A percentile compares a stretch with the other conserved stretches of the same genome.
Evolutionary conservation across 2,888 invertebrate genomes (phyloP).

Genomic region (Silvanus unidentatus): DNA sequence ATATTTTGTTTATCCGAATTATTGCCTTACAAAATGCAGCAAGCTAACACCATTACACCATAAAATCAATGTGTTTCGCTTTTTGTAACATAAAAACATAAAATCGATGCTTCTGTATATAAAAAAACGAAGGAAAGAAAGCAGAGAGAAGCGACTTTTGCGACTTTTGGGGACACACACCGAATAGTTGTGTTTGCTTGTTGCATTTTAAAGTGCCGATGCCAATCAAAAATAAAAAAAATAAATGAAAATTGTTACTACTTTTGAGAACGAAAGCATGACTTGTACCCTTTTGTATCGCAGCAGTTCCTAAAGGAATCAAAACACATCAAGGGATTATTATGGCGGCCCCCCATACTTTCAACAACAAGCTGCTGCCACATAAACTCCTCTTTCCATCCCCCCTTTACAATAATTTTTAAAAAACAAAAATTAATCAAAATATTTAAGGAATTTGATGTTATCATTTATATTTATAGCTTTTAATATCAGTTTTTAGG

Average conservation of each 20-base stretch:
- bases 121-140: too few species aligned
- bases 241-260: neutral
- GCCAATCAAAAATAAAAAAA: constrained; percentile 30
- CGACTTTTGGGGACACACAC: neutral
- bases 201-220: constrained; percentile 30
- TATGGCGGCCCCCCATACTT: constrained; percentile 29
- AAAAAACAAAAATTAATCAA: constrained; percentile 14
- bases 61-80: too few species aligned
- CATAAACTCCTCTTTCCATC: constrained; percentile 33
- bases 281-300: constrained; percentile 39
- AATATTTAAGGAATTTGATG: too few species aligned
- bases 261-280: constrained; percentile 34
- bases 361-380: constrained; percentile 30
- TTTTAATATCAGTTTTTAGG: constrained; percentile 22
- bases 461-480: constrained; percentile 13
- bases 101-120: too few species aligned
- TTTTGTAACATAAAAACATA: neutral
- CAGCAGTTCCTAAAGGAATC: constrained; percentile 39
- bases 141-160: neutral
- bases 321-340: constrained; percentile 29
- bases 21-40: constrained; percentile 22
- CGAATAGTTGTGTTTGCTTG: constrained; percentile 17
- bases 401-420: constrained; percentile 31
- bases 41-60: constrained; percentile 26
- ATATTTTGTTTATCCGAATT: neutral